Evolutionary conservation across 2,888 invertebrate genomes (phyloP).

Genomic region (Cheilosia impressa): DNA sequence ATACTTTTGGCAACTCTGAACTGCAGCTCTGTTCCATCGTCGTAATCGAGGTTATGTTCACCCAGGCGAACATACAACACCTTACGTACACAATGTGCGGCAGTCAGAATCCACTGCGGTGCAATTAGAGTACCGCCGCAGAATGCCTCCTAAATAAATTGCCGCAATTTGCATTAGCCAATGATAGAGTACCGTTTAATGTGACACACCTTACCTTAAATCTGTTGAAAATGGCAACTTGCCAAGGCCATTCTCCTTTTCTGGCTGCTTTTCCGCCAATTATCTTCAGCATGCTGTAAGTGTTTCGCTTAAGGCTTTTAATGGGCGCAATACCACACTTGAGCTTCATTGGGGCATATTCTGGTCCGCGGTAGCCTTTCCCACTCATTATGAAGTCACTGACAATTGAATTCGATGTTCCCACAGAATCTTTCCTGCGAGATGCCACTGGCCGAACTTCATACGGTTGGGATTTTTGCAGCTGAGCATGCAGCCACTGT

Average conservation of each 20-base stretch:
- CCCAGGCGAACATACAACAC: conserved; percentile 92
- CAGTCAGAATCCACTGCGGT: conserved; percentile 93
- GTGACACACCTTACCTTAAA: conserved; percentile 86
- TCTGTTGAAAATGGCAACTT: conserved; percentile 94
- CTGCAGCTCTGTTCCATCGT: conserved; percentile 91
- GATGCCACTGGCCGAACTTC: conserved; percentile 79
- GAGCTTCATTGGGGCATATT: conserved; percentile 83
- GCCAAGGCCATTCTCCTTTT: conserved; percentile 97
- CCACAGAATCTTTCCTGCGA: conserved; percentile 78
- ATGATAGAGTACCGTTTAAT: conserved; percentile 18
- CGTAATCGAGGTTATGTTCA: conserved; percentile 91
- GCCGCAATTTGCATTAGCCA: conserved; percentile 31
- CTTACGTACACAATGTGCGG: conserved; percentile 93
- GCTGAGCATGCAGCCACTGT: conserved; percentile 85
- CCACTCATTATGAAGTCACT: conserved; percentile 82
- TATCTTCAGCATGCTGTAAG: conserved; percentile 89
- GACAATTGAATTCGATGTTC: conserved; percentile 79
- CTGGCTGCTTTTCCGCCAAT: conserved; percentile 93
- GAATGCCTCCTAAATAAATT: conserved; percentile 89
- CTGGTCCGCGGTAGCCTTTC: conserved; percentile 82
- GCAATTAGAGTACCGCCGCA: conserved; percentile 94
- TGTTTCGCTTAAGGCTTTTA: conserved; percentile 79
- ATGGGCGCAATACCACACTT: conserved; percentile 82
- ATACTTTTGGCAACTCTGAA: conserved; percentile 89
- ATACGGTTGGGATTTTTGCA: conserved; percentile 80